These are phyloP conservation scores for Sula dactylatra DNA, from an alignment of 2,113 vertebrate species.

Conservation along the genomic window DNA sequence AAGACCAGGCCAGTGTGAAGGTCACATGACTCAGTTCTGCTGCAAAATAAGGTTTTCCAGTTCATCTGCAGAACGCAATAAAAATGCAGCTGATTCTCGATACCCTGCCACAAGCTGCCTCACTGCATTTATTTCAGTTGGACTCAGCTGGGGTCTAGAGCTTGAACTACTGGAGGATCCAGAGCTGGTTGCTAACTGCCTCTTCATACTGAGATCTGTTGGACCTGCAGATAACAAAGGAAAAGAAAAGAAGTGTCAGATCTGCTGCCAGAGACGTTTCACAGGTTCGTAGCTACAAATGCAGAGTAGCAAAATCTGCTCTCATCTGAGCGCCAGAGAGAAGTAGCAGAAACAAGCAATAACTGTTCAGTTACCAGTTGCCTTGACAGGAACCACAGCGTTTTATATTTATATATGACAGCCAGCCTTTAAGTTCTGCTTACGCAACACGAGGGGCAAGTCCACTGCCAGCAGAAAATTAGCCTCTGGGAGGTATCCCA, in stretches of 20 bases:
- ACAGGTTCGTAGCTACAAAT: not conserved
- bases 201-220: conserved; percentile 99
- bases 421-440: not conserved
- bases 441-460: fast-evolving
- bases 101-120: conserved; percentile 97
- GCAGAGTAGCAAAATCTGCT: not conserved
- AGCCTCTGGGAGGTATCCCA: not conserved
- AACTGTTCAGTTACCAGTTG: not conserved
- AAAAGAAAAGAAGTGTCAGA: not conserved
- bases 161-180: conserved; percentile 88
- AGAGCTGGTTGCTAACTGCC: conserved; percentile 85
- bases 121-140: conserved; percentile 94
- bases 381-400: not conserved
- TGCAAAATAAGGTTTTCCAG: conserved; percentile 99
- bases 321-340: not conserved
- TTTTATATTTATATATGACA: not conserved
- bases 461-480: not conserved
- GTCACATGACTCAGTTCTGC: conserved; percentile 89
- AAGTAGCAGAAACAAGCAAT: not conserved
- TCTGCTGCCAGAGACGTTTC: not conserved
- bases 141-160: conserved; percentile 93
- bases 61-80: conserved; percentile 96
- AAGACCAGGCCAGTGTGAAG: conserved; percentile 66
- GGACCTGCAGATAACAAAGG: conserved; percentile 80
- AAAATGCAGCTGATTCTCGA: conserved; percentile 95